Evolutionary conservation across 2,113 vertebrate species (phyloP).

Genomic region (Albula glossodonta): DNA sequence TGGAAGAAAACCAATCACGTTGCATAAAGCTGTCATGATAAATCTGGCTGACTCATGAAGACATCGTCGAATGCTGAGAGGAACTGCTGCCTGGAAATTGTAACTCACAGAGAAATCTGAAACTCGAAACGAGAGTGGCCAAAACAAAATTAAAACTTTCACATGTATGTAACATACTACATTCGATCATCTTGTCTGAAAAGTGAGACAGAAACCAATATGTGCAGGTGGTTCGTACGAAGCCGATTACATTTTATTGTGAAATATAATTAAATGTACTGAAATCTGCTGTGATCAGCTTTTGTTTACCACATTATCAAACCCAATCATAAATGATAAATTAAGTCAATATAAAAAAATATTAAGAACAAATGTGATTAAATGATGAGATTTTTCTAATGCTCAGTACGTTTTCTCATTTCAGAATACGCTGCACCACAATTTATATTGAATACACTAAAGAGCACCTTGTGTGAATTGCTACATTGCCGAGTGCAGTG

Average conservation of each 20-base stretch:
- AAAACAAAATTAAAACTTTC: not conserved
- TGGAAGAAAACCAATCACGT: not conserved
- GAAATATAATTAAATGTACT: no score
- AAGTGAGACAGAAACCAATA: no score
- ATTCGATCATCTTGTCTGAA: no score
- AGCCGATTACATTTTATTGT: no score
- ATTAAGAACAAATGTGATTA: no score
- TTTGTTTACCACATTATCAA: no score
- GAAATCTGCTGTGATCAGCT: no score
- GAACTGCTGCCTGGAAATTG: not conserved
- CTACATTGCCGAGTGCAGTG: not conserved
- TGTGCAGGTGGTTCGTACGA: no score
- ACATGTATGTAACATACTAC: not conserved
- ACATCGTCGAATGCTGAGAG: not conserved
- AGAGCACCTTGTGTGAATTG: not conserved
- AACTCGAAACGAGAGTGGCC: not conserved
- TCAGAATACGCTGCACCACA: not conserved
- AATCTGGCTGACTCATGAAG: conserved; percentile 17
- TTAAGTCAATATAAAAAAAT: no score
- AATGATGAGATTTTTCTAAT: not conserved
- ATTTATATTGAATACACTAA: not conserved
- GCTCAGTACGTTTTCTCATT: not conserved
- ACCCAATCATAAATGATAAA: no score
- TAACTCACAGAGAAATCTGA: no score
- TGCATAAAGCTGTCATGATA: not conserved